Evolutionary conservation across 2,888 invertebrate genomes (phyloP).

Genomic region (Digitonthophagus gazella): DNA sequence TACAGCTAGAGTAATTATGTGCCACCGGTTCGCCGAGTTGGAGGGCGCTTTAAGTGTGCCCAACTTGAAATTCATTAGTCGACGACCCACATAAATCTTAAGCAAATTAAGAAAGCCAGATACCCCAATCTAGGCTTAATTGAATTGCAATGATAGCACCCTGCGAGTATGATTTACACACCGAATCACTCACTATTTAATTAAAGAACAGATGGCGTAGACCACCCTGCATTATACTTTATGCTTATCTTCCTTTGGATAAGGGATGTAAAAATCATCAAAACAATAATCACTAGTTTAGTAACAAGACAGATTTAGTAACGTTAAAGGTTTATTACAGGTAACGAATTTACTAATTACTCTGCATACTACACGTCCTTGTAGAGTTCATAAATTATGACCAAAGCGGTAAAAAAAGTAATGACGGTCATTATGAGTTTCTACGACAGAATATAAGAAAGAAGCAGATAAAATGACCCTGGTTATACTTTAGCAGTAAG

Average conservation of each 20-base stretch:
- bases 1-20: not conserved
- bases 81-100: conserved; percentile 26
- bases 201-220: not conserved
- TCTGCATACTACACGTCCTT: not conserved
- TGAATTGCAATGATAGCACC: not conserved
- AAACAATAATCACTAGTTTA: no score
- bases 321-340: not conserved
- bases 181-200: not conserved
- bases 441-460: not conserved
- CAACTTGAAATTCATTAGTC: conserved; percentile 14
- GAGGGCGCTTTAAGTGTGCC: not conserved
- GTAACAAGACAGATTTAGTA: no score
- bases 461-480: not conserved
- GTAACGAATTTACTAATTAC: not conserved
- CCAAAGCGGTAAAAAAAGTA: not conserved
- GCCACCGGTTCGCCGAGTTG: not conserved
- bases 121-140: not conserved
- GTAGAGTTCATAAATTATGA: not conserved
- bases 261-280: no score
- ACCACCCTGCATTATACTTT: not conserved
- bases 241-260: no score
- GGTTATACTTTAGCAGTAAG: not conserved
- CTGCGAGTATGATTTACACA: not conserved
- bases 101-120: conserved; percentile 24
- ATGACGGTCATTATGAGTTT: not conserved